phyloP scores from a whole-genome alignment of 2,888 invertebrate species.

The Aquatica leii region DNA sequence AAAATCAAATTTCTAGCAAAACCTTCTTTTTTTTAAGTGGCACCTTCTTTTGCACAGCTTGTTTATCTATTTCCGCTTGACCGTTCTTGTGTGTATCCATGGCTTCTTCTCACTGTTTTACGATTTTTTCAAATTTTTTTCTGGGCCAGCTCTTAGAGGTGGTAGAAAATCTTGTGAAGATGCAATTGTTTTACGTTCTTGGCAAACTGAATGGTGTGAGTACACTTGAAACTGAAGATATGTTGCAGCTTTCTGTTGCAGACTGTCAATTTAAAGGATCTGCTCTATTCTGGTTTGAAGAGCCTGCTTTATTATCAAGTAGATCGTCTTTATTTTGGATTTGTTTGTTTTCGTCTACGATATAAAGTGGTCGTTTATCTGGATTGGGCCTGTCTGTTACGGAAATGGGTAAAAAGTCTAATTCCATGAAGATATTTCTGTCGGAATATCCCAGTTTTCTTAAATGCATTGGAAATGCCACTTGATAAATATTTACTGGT shows the following conservation, averaged over 20 bases:
- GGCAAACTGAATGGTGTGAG: neutral
- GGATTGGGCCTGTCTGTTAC: no score
- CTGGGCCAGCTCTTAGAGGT: neutral
- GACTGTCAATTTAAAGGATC: neutral
- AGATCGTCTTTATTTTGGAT: neutral
- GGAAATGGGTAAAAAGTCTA: no score
- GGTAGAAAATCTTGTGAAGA: no score
- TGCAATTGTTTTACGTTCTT: neutral
- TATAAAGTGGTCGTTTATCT: neutral
- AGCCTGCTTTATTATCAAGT: neutral
- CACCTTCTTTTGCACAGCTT: neutral
- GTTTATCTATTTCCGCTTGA: neutral
- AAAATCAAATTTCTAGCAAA: neutral
- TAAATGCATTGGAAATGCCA: neutral
- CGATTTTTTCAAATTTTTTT: conserved; percentile 5
- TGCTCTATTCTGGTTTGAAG: no score
- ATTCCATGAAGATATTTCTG: neutral
- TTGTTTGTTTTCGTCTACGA: neutral
- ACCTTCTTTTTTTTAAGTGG: neutral
- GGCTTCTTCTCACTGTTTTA: neutral
- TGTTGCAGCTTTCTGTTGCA: neutral
- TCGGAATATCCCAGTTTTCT: neutral
- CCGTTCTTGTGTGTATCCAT: conserved; percentile 2
- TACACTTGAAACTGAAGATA: neutral
- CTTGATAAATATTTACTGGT: neutral